These are phyloP conservation scores for Mugil cephalus DNA, from an alignment of 2,113 vertebrate species.

Conservation along the genomic window DNA sequence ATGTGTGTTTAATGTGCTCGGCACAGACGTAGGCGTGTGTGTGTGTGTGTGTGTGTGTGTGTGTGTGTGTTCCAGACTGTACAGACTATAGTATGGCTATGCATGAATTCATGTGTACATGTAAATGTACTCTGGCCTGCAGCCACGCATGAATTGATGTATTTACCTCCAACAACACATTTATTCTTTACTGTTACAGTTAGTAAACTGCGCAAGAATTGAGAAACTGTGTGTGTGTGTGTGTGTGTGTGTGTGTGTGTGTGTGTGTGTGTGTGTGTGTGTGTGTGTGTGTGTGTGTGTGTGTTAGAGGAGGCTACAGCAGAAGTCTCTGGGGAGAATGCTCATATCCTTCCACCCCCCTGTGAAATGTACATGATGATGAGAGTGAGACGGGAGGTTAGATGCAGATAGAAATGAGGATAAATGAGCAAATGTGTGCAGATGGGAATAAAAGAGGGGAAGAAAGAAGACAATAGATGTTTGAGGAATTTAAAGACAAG, in stretches of 20 bases:
- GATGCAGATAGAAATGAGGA: not conserved
- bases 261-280: not conserved
- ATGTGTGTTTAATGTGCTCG: not conserved
- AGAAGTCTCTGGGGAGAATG: slow-evolving; percentile 24
- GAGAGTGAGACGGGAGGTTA: slow-evolving; percentile 15
- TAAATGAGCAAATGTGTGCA: not conserved
- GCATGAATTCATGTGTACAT: slow-evolving; percentile 42
- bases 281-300: not conserved
- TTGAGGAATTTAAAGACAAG: not conserved
- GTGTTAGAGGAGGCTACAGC: slow-evolving; percentile 26
- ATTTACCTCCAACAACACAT: slow-evolving; percentile 31
- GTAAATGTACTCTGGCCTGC: slow-evolving; percentile 55
- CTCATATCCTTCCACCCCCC: not conserved
- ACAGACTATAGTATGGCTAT: slow-evolving; percentile 26
- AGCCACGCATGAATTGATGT: slow-evolving; percentile 41
- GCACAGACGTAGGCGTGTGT: not conserved
- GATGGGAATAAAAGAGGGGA: not conserved
- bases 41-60: slow-evolving; percentile 12
- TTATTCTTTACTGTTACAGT: not conserved
- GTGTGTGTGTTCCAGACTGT: not conserved
- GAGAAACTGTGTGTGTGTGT: not conserved
- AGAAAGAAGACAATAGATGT: not conserved
- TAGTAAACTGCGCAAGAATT: not conserved
- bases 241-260: not conserved
- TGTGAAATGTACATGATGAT: slow-evolving; percentile 10